Evolutionary conservation across 2,797 vertebrate genomes (phyloP).

Genomic region (Capromys pilorides): DNA sequence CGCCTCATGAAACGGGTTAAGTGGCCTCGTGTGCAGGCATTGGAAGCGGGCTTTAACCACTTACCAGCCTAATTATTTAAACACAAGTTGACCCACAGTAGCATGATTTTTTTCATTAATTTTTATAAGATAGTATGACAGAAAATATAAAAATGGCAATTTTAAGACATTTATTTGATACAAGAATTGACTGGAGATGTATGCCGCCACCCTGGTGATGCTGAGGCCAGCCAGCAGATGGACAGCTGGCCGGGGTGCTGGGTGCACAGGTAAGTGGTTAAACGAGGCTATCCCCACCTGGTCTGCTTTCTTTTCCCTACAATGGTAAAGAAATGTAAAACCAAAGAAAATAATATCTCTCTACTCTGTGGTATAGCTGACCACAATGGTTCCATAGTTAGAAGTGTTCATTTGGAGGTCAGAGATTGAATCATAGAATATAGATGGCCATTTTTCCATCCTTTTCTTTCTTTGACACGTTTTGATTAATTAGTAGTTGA

Average conservation of each 20-base stretch:
- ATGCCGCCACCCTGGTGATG: neutral
- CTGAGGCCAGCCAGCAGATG: neutral
- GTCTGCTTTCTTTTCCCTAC: neutral
- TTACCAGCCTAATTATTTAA: neutral
- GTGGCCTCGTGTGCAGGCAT: neutral
- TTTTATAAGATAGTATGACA: neutral
- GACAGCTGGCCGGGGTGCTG: neutral
- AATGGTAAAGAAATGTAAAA: neutral
- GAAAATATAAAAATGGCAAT: neutral
- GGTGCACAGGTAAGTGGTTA: neutral
- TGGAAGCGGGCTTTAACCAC: neutral
- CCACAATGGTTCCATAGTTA: neutral
- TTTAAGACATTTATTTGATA: neutral
- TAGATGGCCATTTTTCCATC: neutral
- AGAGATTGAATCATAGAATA: neutral
- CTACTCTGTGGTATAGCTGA: neutral
- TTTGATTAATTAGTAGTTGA: constrained; percentile 23
- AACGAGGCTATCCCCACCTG: neutral
- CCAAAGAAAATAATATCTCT: neutral
- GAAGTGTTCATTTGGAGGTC: neutral
- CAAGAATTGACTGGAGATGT: neutral
- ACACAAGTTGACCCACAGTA: neutral
- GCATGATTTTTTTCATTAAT: neutral
- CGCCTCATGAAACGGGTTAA: neutral
- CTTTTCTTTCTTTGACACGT: neutral